Evolutionary conservation across 2,888 invertebrate genomes (phyloP).

Genomic region (Mythimna loreyi): DNA sequence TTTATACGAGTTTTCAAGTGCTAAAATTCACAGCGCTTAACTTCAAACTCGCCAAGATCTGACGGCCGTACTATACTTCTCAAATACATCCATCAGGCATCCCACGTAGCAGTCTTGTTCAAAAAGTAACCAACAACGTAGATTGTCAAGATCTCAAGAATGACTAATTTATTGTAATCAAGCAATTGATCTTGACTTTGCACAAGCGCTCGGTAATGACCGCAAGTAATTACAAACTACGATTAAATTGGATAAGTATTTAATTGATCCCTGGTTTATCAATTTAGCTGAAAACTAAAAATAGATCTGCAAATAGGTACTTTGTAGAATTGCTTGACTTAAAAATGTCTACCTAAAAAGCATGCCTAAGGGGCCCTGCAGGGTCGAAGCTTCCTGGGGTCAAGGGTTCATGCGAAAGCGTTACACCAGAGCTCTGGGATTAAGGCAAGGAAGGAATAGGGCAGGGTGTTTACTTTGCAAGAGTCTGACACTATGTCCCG

Average conservation of each 20-base stretch:
- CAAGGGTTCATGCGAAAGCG: no score
- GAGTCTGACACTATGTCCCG: no score
- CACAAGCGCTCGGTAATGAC: slow-evolving; percentile 29
- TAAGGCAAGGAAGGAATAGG: no score
- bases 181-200: slow-evolving; percentile 51
- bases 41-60: no score
- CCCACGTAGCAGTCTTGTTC: background rate
- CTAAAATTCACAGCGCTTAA: no score
- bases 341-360: background rate
- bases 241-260: slow-evolving; percentile 51
- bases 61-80: no score
- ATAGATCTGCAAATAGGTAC: slow-evolving; percentile 2
- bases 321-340: background rate
- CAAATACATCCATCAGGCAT: background rate
- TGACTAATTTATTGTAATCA: slow-evolving; percentile 37
- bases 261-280: slow-evolving; percentile 31
- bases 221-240: slow-evolving; percentile 44
- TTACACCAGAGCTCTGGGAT: no score
- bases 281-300: slow-evolving; percentile 35
- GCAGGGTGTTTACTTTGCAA: no score
- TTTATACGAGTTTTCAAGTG: no score
- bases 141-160: background rate
- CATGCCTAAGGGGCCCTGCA: no score
- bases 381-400: no score
- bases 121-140: slow-evolving; percentile 2